A percentile compares a stretch with the other conserved stretches of the same genome.
Conservation (phyloP, 2,888 invertebrate genomes). For the Branchellion lobata region DNA sequence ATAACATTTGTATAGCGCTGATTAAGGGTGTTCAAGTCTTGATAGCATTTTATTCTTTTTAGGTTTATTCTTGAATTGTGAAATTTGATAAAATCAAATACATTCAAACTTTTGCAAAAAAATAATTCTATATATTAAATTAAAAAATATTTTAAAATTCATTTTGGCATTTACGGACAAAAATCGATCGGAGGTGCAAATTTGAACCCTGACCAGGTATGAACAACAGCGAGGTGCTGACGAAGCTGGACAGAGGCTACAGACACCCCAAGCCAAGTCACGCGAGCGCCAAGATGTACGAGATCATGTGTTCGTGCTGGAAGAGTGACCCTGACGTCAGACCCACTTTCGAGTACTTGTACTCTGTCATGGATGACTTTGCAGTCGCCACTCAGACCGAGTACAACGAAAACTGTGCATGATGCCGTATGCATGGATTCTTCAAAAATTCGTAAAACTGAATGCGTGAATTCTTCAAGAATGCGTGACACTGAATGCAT, state of each 20-base stretch:
- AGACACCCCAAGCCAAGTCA: conserved; percentile 70
- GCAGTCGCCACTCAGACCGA: conserved; percentile 56
- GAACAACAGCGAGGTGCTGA: conserved; percentile 92
- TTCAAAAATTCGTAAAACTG: no score
- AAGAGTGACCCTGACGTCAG: conserved; percentile 78
- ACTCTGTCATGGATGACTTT: conserved; percentile 61
- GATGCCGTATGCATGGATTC: no score
- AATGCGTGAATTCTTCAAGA: no score
- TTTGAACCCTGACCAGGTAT: conserved; percentile 72
- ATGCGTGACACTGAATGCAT: no score
- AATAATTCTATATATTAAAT: no score
- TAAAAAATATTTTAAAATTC: no score
- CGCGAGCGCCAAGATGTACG: conserved; percentile 89
- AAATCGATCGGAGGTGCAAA: no score
- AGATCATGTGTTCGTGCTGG: conserved; percentile 73
- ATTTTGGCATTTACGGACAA: no score
- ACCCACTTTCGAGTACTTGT: conserved; percentile 88
- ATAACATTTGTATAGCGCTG: no score
- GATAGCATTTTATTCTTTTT: background rate
- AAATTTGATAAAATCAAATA: no score
- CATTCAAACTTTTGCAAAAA: no score
- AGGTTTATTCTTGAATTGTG: background rate
- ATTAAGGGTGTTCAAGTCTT: background rate
- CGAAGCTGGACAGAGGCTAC: conserved; percentile 91
- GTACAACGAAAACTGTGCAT: conserved; percentile 42